A percentile compares a stretch with the other conserved stretches of the same genome.
phyloP scores from a whole-genome alignment of 2,797 vertebrate genomes.

The Crotalus adamanteus region DNA sequence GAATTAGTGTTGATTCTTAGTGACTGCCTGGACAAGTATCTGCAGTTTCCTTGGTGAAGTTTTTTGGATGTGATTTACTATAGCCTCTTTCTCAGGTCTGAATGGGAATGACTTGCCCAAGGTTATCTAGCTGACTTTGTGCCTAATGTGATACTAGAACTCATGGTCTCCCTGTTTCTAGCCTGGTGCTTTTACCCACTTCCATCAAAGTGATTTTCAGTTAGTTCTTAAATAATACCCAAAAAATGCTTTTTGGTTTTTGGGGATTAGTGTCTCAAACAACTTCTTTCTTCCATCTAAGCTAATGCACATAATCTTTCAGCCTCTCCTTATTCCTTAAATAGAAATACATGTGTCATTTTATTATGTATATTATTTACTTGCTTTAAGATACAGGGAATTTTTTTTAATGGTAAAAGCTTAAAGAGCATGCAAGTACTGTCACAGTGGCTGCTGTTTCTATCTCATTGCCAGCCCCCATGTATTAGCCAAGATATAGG shows the following conservation, averaged over 20 bases:
- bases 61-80: neutral
- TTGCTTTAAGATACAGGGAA: neutral
- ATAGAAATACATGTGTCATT: neutral
- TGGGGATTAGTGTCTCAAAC: neutral
- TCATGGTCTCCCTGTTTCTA: neutral
- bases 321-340: neutral
- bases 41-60: neutral
- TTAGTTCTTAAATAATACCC: neutral
- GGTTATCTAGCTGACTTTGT: neutral
- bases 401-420: neutral
- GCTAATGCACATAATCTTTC: neutral
- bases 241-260: neutral
- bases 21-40: neutral
- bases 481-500: neutral
- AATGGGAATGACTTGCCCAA: neutral
- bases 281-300: neutral
- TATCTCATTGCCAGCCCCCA: neutral
- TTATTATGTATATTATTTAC: neutral
- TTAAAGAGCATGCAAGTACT: neutral
- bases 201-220: neutral
- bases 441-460: neutral
- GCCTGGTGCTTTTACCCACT: neutral
- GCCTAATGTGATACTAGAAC: neutral
- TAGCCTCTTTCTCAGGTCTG: neutral
- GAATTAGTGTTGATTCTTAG: neutral